Evolutionary conservation across 2,113 vertebrate species (phyloP).

Genomic region (Pomatostomus ruficeps): DNA sequence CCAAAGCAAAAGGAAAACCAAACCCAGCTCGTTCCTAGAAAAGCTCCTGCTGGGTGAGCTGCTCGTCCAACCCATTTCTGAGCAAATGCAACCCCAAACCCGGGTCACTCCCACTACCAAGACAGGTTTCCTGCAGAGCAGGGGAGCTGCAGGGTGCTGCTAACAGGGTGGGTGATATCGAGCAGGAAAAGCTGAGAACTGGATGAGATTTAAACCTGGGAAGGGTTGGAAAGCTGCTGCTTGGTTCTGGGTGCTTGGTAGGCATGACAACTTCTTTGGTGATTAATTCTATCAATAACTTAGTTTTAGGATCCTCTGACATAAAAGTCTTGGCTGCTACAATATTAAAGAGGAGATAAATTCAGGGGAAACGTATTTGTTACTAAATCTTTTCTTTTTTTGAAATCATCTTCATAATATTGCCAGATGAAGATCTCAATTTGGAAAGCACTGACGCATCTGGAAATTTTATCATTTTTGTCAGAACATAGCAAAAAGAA

Average conservation of each 20-base stretch:
- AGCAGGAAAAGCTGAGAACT: not conserved
- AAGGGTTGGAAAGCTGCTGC: not conserved
- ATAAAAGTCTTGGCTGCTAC: not conserved
- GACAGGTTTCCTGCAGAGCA: not conserved
- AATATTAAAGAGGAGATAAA: conserved; percentile 38
- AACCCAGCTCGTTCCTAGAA: not conserved
- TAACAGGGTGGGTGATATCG: not conserved
- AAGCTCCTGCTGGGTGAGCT: not conserved
- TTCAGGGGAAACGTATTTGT: not conserved
- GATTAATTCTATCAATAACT: conserved; percentile 45
- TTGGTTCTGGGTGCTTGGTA: not conserved
- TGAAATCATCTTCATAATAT: not conserved
- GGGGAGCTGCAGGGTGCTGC: not conserved
- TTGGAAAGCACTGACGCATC: not conserved
- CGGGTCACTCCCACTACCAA: not conserved
- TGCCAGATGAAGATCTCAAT: not conserved
- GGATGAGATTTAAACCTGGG: not conserved
- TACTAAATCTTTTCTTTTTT: conserved; percentile 14
- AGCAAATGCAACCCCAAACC: not conserved
- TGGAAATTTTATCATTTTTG: not conserved
- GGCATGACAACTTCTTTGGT: not conserved
- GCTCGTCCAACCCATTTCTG: accelerated
- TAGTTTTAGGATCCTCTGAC: conserved; percentile 33
- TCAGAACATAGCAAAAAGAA: not conserved
- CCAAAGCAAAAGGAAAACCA: not conserved